Base-by-base conservation (phyloP, 2,888 invertebrate species). In the Argynnis bischoffii region DNA sequence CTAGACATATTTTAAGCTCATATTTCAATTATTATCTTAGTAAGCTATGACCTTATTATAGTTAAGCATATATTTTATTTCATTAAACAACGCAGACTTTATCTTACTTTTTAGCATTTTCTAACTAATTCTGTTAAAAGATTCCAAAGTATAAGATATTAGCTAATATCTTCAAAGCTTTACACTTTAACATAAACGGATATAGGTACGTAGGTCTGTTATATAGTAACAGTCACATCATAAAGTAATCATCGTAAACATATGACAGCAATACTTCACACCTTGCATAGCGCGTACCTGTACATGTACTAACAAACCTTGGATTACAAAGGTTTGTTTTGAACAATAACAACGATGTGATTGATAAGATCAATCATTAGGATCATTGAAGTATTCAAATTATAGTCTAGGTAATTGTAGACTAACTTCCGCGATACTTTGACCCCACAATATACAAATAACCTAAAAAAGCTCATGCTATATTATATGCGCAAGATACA, bases 231-330 rank as follows among this genome's bases (percentile, higher is more conserved):
- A 48, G 48, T 47, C 59, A 48, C 35, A 46, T 56, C 51, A 48
- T 13, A 13, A 14, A 51, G 60, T 18, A 31, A 0, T 14, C 26
- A 51, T 61, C 13, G 14, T 48, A 51, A 61, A 61, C 51, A 61
- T n/a, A 31, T 61, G 60, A 61, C 51, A 51, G 35, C n/a, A 61
- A 61, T 61, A 48, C 31, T 51, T 51, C 16, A 51, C 60, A 61
- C 60, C 60, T 61, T 61, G 60, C n/a, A 51, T 14, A 61, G 16
- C 47, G 26, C 48, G 16, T 35, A 26, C 26, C 26, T 3, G 26
- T 26, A 26, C 4, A 51, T 14, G 16, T n/a, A 41, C 35, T 35
- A 51, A 61, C 51, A 61, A 61, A 35, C 48, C 60, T 51, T 18
- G 60, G 3, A 35, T 51, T 14, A 14, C 8, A 51, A 31, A 61